Evolutionary conservation across 2,888 invertebrate genomes (phyloP).

Genomic region (Nomada lathburiana): DNA sequence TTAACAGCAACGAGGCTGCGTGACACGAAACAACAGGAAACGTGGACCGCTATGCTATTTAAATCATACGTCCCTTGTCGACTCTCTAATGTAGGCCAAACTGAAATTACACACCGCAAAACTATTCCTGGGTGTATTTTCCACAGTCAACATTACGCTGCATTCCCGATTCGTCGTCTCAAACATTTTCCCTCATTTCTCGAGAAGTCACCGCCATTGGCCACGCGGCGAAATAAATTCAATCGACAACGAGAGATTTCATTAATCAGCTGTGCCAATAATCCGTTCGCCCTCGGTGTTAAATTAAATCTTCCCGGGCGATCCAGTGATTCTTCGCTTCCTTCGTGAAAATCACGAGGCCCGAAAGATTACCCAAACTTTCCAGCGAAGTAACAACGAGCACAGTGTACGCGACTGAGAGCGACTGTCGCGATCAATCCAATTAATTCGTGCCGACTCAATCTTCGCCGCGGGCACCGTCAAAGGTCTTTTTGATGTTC

Average conservation of each 20-base stretch:
- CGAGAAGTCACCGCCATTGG: not conserved
- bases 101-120: conserved; percentile 56
- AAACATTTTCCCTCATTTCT: not conserved
- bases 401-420: not conserved
- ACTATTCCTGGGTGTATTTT: conserved; percentile 26
- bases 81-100: conserved; percentile 65
- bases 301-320: no score
- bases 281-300: no score
- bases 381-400: no score
- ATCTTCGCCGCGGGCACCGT: conserved; percentile 31
- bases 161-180: no score
- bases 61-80: conserved; percentile 63
- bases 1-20: conserved; percentile 47
- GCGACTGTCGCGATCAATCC: conserved; percentile 32
- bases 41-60: conserved; percentile 64
- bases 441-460: conserved; percentile 50
- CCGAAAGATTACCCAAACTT: no score
- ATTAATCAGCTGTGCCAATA: no score
- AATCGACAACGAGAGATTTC: no score
- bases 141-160: conserved; percentile 6
- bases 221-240: not conserved
- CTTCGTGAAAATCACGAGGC: no score
- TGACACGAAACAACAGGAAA: conserved; percentile 60
- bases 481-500: conserved; percentile 34
- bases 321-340: no score